Percentiles rank a stretch among this genome's conserved stretches.
phyloP scores from a whole-genome alignment of 2,113 vertebrate species.

The Dolichallabes microphthalmus region DNA sequence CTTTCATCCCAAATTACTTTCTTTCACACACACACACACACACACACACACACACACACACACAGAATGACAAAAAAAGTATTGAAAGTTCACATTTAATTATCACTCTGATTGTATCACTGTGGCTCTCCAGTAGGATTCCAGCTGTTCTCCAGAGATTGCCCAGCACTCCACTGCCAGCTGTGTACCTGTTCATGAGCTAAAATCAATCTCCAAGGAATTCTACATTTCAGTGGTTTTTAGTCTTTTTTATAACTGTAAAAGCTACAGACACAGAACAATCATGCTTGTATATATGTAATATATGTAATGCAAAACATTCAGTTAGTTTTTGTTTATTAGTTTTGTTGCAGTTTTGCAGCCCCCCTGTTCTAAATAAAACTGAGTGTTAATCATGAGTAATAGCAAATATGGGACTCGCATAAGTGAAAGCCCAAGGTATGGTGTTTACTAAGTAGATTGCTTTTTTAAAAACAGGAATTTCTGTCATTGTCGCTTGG shows the following conservation, averaged over 20 bases:
- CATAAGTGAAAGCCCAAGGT: conserved; percentile 34
- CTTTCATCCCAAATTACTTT: background rate
- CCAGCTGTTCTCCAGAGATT: background rate
- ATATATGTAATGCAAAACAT: background rate
- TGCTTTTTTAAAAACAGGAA: conserved; percentile 72
- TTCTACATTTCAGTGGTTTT: background rate
- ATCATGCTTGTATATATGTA: background rate
- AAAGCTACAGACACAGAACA: background rate
- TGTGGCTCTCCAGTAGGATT: background rate
- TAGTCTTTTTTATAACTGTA: background rate
- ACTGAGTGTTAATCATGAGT: conserved; percentile 5
- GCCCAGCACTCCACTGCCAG: background rate
- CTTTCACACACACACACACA: background rate
- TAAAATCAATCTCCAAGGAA: background rate
- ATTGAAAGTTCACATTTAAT: background rate
- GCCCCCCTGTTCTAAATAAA: background rate
- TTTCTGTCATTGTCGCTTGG: conserved; percentile 73
- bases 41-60: background rate
- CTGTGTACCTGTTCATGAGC: background rate
- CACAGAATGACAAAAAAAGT: background rate
- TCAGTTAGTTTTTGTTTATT: background rate
- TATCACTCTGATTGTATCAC: background rate
- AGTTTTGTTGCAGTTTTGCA: background rate
- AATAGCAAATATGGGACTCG: conserved; percentile 49
- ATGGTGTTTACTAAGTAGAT: conserved; percentile 41